phyloP scores from a whole-genome alignment of 1,140 invertebrate genomes.

The Zaprionus vittiger region DNA sequence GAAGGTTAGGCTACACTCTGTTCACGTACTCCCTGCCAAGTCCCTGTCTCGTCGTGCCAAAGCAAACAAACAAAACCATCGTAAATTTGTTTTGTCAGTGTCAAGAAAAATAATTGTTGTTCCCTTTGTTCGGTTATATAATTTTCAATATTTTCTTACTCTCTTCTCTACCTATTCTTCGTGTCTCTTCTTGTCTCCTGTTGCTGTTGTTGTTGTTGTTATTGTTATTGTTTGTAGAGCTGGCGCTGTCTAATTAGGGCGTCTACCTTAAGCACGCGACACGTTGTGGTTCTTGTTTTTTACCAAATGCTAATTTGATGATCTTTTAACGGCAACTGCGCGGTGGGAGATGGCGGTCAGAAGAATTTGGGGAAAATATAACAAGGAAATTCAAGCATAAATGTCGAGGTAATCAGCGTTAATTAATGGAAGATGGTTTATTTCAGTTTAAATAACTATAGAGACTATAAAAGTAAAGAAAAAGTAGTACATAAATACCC shows the following conservation, averaged over 20 bases:
- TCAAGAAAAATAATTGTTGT: constrained; percentile 51
- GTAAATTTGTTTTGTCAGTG: constrained; percentile 65
- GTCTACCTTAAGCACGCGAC: constrained; percentile 32
- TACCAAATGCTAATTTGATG: constrained; percentile 37
- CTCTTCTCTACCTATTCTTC: constrained; percentile 7
- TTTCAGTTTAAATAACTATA: no score
- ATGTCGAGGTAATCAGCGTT: background rate
- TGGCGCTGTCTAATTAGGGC: constrained; percentile 75
- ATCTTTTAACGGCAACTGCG: constrained; percentile 38
- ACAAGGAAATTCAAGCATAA: background rate
- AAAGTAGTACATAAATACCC: no score
- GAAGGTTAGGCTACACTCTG: background rate
- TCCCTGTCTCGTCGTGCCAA: constrained; percentile 29
- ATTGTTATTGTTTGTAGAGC: constrained; percentile 19
- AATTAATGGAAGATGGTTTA: no score
- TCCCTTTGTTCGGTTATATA: constrained; percentile 64
- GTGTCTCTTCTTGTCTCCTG: background rate
- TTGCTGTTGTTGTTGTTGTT: background rate
- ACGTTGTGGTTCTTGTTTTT: constrained; percentile 17
- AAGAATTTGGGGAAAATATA: background rate
- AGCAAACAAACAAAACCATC: constrained; percentile 65
- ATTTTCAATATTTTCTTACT: constrained; percentile 61
- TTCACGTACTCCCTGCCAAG: background rate
- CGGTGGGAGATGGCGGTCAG: background rate
- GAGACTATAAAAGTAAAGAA: background rate